These are phyloP conservation scores for Syndactyla subalaris DNA, from an alignment of 2,797 vertebrate genomes.

Conservation along the genomic window DNA sequence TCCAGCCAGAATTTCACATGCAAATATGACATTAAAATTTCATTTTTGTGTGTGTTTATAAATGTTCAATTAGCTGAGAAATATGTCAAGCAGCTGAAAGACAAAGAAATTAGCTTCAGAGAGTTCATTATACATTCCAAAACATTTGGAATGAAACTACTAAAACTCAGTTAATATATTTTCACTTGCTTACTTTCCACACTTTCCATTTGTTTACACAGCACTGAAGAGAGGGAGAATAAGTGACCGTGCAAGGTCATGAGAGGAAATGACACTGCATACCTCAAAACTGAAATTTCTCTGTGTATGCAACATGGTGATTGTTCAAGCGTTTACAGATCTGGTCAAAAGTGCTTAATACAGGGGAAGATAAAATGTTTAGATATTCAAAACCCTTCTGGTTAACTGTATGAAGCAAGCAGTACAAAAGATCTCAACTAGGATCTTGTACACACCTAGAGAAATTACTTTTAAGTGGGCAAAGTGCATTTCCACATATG, in stretches of 20 bases:
- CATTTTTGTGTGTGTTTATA: not conserved
- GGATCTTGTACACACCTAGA: not conserved
- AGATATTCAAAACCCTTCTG: not conserved
- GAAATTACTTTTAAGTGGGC: not conserved
- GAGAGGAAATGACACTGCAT: not conserved
- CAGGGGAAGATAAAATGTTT: not conserved
- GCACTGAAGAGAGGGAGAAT: not conserved
- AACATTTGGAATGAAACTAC: slow-evolving; percentile 1
- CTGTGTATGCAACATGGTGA: not conserved
- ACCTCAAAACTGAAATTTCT: not conserved
- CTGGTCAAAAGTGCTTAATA: not conserved
- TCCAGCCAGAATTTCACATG: not conserved
- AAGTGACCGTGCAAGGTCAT: not conserved
- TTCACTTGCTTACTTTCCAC: not conserved
- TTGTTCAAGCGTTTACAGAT: not conserved
- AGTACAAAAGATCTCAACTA: not conserved
- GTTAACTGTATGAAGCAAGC: not conserved
- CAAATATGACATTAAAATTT: slow-evolving; percentile 20
- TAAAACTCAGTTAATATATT: not conserved
- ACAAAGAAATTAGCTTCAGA: not conserved
- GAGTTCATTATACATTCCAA: slow-evolving; percentile 13
- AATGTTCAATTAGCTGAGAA: slow-evolving; percentile 44
- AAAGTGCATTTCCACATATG: not conserved
- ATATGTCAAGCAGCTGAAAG: slow-evolving; percentile 13
- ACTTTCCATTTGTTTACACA: not conserved